Evolutionary conservation across 2,797 vertebrate genomes (phyloP).

Genomic region (Gouania willdenowi): DNA sequence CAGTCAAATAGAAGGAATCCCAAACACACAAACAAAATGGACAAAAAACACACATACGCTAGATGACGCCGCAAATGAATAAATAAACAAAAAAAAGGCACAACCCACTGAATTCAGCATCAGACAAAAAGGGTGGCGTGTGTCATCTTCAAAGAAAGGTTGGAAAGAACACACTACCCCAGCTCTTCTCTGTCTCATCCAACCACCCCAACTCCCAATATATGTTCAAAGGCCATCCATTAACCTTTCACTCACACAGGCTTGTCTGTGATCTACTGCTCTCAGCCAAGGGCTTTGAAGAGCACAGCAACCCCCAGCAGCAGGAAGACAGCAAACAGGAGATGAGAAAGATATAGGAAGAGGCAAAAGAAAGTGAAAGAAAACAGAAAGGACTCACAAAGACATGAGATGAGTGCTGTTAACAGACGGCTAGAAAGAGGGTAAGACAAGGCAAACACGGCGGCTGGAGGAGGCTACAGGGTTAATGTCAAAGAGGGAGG

Average conservation of each 20-base stretch:
- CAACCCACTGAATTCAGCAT: slow-evolving; percentile 21
- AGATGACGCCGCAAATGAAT: slow-evolving; percentile 21
- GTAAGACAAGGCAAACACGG: slow-evolving; percentile 16
- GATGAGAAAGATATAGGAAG: slow-evolving; percentile 14
- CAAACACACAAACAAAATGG: slow-evolving; percentile 44
- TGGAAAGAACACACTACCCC: slow-evolving; percentile 59
- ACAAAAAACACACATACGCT: slow-evolving; percentile 4
- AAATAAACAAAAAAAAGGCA: slow-evolving; percentile 53
- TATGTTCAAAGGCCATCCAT: slow-evolving; percentile 81
- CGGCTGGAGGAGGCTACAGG: slow-evolving; percentile 1
- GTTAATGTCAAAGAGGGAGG: slow-evolving; percentile 2
- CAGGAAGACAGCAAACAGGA: slow-evolving; percentile 22
- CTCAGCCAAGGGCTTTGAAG: slow-evolving; percentile 75
- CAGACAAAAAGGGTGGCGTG: slow-evolving; percentile 39
- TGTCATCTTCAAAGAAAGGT: slow-evolving; percentile 68
- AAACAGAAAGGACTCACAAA: slow-evolving; percentile 15
- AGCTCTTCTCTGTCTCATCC: slow-evolving; percentile 29
- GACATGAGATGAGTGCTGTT: slow-evolving; percentile 10
- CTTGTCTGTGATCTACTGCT: slow-evolving; percentile 77
- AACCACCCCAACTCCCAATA: slow-evolving; percentile 63
- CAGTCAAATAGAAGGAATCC: slow-evolving; percentile 43
- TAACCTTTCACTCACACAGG: slow-evolving; percentile 78
- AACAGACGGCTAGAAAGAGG: slow-evolving; percentile 16
- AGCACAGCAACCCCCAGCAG: slow-evolving; percentile 45
- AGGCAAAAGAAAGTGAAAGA: slow-evolving; percentile 6